These are phyloP conservation scores for Phrynosoma platyrhinos DNA, from an alignment of 2,113 vertebrate genomes.

Conservation along the genomic window DNA sequence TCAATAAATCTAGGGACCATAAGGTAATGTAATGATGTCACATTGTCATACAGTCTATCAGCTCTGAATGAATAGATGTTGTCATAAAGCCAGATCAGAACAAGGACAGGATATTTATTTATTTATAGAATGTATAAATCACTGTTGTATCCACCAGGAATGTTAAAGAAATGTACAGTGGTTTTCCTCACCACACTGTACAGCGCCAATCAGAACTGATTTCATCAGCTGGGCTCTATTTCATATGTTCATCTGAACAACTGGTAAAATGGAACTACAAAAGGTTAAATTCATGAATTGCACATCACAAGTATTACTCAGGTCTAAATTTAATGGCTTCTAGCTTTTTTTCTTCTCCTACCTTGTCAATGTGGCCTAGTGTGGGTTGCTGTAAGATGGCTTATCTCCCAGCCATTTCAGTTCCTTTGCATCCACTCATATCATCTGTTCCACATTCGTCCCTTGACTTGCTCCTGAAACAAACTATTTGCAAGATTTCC, in stretches of 20 bases:
- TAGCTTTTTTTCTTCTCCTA: no score
- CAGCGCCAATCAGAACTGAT: not conserved
- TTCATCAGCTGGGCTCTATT: not conserved
- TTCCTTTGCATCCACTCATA: no score
- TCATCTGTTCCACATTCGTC: not conserved
- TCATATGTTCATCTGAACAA: not conserved
- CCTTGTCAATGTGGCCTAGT: no score
- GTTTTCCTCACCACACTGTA: no score
- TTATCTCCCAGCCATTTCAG: no score
- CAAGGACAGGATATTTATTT: no score
- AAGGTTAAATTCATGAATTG: not conserved
- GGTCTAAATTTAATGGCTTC: not conserved
- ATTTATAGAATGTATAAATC: not conserved
- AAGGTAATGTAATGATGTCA: not conserved
- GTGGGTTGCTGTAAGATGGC: no score
- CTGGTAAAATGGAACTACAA: not conserved
- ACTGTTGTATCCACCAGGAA: no score
- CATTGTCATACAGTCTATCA: not conserved
- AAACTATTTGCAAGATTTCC: no score
- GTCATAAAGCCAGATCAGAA: constrained; percentile 5
- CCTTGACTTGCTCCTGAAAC: not conserved
- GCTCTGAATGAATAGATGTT: not conserved
- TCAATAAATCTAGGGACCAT: not conserved
- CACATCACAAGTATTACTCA: not conserved
- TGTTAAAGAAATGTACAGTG: no score